phyloP scores from a whole-genome alignment of 2,113 vertebrate genomes.

The Salvelinus sp. region DNA sequence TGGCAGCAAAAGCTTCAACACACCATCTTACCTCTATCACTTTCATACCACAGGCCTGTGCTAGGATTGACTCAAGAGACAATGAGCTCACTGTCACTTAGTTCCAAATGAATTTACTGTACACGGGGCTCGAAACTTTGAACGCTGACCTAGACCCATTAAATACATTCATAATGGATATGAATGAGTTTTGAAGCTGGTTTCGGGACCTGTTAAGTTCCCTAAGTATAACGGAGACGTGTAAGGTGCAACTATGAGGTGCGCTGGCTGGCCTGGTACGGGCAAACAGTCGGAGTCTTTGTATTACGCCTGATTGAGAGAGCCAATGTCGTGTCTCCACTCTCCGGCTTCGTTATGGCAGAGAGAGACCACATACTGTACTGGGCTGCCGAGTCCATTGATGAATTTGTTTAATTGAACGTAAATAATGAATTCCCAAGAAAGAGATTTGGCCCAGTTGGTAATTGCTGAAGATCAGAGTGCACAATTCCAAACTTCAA shows the following conservation, averaged over 20 bases:
- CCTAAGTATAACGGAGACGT: constrained; percentile 67
- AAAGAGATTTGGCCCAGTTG: constrained; percentile 77
- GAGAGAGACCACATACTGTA: constrained; percentile 39
- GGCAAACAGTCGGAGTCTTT: constrained; percentile 57
- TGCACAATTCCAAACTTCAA: constrained; percentile 78
- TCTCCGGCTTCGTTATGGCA: constrained; percentile 62
- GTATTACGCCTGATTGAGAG: constrained; percentile 75
- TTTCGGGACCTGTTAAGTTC: constrained; percentile 65
- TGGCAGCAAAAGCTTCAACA: background rate
- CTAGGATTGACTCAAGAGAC: background rate
- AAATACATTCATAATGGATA: constrained; percentile 78
- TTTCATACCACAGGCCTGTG: background rate
- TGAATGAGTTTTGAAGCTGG: constrained; percentile 72
- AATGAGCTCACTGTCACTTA: constrained; percentile 32
- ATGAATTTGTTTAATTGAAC: constrained; percentile 83
- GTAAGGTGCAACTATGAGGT: constrained; percentile 76
- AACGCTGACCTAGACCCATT: constrained; percentile 65
- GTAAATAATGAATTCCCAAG: constrained; percentile 85
- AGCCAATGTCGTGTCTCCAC: constrained; percentile 38
- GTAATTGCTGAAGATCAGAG: constrained; percentile 80
- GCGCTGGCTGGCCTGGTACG: constrained; percentile 16
- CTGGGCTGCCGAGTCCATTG: constrained; percentile 59
- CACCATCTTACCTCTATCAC: background rate
- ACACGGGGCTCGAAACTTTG: no score
- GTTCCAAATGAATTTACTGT: constrained; percentile 51